Conservation (phyloP, 1,140 invertebrate genomes). For the Drosophila azteca region DNA sequence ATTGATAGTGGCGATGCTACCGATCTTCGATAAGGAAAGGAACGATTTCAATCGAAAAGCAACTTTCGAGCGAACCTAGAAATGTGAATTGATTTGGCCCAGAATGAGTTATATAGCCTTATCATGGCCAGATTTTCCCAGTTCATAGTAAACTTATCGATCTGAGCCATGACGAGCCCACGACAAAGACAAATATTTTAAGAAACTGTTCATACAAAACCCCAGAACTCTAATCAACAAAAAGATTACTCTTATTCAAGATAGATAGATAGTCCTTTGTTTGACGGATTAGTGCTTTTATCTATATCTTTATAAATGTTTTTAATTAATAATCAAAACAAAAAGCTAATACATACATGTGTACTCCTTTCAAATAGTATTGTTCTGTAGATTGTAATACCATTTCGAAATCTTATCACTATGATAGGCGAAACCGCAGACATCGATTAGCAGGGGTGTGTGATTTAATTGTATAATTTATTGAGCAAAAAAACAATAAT, state of each 20-base stretch:
- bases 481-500: slow-evolving; percentile 8
- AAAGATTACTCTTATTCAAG: neutral
- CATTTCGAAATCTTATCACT: slow-evolving; percentile 16
- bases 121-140: slow-evolving; percentile 31
- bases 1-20: slow-evolving; percentile 31
- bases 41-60: slow-evolving; percentile 20
- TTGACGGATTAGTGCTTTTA: too few relatives aligned
- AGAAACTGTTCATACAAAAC: neutral
- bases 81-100: slow-evolving; percentile 4
- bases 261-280: neutral
- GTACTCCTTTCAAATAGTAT: too few relatives aligned
- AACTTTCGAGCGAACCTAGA: neutral
- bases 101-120: slow-evolving; percentile 1
- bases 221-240: too few relatives aligned
- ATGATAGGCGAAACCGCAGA: slow-evolving; percentile 6
- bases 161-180: slow-evolving; percentile 10
- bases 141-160: slow-evolving; percentile 16
- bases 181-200: neutral
- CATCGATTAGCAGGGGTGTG: slow-evolving; percentile 20
- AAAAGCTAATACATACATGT: too few relatives aligned
- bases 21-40: slow-evolving; percentile 11
- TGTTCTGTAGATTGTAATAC: neutral
- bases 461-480: slow-evolving; percentile 34
- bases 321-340: too few relatives aligned
- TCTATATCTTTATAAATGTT: neutral